phyloP scores from a whole-genome alignment of 2,113 vertebrate species.

The Gadus macrocephalus region DNA sequence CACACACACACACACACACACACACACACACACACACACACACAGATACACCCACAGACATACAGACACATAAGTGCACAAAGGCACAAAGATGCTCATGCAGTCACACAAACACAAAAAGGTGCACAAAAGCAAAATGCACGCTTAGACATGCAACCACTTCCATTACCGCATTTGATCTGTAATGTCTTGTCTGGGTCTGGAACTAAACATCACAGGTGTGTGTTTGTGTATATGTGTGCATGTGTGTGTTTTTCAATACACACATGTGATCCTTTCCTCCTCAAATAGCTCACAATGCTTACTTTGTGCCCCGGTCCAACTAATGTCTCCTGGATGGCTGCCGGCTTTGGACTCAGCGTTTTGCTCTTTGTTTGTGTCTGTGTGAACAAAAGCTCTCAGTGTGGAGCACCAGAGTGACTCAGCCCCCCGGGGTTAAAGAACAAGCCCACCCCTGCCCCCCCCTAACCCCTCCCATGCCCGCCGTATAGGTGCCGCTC shows the following conservation, averaged over 20 bases:
- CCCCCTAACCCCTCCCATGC: too few relatives aligned
- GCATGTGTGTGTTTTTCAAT: slow-evolving; percentile 5
- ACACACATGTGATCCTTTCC: too few relatives aligned
- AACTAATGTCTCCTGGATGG: too few relatives aligned
- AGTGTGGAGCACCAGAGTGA: slow-evolving; percentile 49
- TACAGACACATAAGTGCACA: not conserved
- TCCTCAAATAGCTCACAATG: not conserved
- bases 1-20: not conserved
- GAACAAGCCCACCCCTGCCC: slow-evolving; percentile 28
- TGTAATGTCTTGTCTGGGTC: too few relatives aligned
- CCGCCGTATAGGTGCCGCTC: too few relatives aligned
- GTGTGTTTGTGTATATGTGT: slow-evolving; percentile 28
- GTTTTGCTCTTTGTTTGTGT: slow-evolving; percentile 21
- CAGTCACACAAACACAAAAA: not conserved
- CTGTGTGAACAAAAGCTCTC: slow-evolving; percentile 52
- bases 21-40: not conserved
- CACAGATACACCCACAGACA: not conserved
- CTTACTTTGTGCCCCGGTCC: not conserved
- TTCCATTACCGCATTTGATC: too few relatives aligned
- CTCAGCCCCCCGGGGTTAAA: slow-evolving; percentile 54
- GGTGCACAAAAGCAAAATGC: slow-evolving; percentile 20
- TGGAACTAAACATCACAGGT: slow-evolving; percentile 28
- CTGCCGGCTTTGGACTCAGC: too few relatives aligned
- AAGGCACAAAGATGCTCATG: not conserved
- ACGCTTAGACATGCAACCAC: slow-evolving; percentile 4